These are phyloP conservation scores for Manis javanica DNA, from an alignment of 2,797 vertebrate genomes.

Conservation along the genomic window DNA sequence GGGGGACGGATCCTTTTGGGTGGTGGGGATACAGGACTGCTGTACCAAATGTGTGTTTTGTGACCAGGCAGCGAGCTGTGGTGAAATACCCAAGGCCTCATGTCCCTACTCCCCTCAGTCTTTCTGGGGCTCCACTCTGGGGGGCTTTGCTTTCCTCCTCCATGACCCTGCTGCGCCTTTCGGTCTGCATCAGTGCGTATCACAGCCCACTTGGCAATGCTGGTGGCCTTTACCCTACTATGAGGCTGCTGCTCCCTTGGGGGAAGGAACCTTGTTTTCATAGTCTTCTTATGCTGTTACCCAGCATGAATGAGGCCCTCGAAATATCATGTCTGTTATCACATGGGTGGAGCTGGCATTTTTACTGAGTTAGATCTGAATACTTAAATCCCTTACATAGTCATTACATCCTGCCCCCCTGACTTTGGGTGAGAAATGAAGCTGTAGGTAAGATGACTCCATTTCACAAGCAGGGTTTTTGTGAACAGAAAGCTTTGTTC, in stretches of 20 bases:
- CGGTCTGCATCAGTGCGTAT: too few relatives aligned
- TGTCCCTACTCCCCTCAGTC: neutral
- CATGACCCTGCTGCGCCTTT: neutral
- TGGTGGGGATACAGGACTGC: neutral
- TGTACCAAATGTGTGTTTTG: neutral
- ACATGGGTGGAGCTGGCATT: neutral
- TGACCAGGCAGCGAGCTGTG: neutral
- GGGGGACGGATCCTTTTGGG: neutral
- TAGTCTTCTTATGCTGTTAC: neutral
- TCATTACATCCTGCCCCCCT: neutral
- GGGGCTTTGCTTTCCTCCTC: neutral
- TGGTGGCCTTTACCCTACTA: too few relatives aligned
- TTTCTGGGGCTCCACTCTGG: neutral
- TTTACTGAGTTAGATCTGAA: neutral
- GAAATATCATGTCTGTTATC: neutral
- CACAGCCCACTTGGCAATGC: neutral
- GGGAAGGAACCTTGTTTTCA: neutral
- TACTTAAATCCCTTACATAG: neutral
- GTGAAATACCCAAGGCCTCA: neutral
- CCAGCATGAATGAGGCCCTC: neutral
- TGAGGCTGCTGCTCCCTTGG: neutral
- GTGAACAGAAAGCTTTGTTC: neutral
- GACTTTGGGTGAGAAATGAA: neutral
- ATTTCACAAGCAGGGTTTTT: neutral
- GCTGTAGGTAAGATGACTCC: neutral